A percentile compares a stretch with the other conserved stretches of the same genome.
Evolutionary conservation across 1,140 invertebrate species (phyloP).

Genomic region (Aleiodes sp.): DNA sequence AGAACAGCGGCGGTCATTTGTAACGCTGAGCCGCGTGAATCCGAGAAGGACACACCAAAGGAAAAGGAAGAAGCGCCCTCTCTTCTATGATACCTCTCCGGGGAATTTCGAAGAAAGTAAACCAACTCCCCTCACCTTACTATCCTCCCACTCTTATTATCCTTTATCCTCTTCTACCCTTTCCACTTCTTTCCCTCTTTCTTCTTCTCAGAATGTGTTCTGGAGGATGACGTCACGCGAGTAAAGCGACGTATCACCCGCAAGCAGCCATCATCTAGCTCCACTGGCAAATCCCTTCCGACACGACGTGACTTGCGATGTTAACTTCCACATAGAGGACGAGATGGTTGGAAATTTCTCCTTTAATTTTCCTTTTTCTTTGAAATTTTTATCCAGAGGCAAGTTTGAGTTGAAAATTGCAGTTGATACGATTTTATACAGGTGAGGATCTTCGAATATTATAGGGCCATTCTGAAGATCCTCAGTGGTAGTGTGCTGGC

Average conservation of each 20-base stretch:
- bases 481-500: neutral
- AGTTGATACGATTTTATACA: neutral
- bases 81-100: neutral
- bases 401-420: neutral
- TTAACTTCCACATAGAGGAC: constrained; percentile 44
- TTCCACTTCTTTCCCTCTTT: too few species aligned
- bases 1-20: constrained; percentile 52
- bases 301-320: constrained; percentile 55
- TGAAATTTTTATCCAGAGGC: neutral
- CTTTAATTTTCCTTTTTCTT: neutral
- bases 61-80: neutral
- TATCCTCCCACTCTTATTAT: constrained; percentile 18
- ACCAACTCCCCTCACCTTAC: constrained; percentile 23
- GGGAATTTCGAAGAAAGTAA: constrained; percentile 22
- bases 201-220: neutral
- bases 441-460: neutral
- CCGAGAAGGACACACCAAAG: constrained; percentile 20
- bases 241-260: constrained; percentile 49
- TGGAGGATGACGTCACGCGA: constrained; percentile 44
- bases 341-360: constrained; percentile 16
- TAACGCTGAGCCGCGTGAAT: constrained; percentile 47
- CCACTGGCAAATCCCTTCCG: constrained; percentile 52
- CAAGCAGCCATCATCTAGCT: constrained; percentile 45
- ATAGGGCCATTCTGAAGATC: neutral
- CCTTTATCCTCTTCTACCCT: neutral